A percentile compares a stretch with the other conserved stretches of the same genome.
Evolutionary conservation across 2,113 vertebrate genomes (phyloP).

Genomic region (Barbus barbus): DNA sequence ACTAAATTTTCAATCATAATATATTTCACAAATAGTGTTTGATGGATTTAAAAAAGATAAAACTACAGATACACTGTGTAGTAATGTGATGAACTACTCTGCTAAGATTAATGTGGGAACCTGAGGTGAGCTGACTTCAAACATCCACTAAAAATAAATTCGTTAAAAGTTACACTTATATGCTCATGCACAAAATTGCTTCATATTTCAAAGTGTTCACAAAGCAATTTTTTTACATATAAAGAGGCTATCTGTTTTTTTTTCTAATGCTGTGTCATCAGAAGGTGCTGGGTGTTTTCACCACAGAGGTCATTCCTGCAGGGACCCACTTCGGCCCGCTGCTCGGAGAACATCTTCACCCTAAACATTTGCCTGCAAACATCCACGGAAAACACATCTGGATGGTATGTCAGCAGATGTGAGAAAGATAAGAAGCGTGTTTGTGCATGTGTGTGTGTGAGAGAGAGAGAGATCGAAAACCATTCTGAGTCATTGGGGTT

Average conservation of each 20-base stretch:
- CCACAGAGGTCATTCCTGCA: background rate
- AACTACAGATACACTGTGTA: background rate
- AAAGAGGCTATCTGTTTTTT: background rate
- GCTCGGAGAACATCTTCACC: background rate
- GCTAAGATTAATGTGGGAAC: background rate
- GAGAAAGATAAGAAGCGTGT: conserved; percentile 1
- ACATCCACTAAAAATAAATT: background rate
- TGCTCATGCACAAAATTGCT: background rate
- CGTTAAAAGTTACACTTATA: background rate
- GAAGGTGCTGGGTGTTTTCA: conserved; percentile 18
- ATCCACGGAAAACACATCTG: conserved; percentile 10
- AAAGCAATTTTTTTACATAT: no score
- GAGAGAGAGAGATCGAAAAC: background rate
- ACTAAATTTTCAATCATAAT: background rate
- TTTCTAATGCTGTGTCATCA: background rate
- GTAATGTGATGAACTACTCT: background rate
- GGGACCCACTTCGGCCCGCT: conserved; percentile 11
- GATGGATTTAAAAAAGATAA: background rate
- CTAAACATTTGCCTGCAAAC: background rate
- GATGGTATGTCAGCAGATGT: conserved; percentile 16
- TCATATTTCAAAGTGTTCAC: background rate
- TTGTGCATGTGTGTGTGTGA: no score
- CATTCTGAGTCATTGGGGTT: conserved; percentile 28
- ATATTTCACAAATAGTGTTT: background rate
- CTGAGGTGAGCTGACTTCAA: background rate